phyloP scores from a whole-genome alignment of 2,113 vertebrate species.

The Toxostoma redivivum region DNA sequence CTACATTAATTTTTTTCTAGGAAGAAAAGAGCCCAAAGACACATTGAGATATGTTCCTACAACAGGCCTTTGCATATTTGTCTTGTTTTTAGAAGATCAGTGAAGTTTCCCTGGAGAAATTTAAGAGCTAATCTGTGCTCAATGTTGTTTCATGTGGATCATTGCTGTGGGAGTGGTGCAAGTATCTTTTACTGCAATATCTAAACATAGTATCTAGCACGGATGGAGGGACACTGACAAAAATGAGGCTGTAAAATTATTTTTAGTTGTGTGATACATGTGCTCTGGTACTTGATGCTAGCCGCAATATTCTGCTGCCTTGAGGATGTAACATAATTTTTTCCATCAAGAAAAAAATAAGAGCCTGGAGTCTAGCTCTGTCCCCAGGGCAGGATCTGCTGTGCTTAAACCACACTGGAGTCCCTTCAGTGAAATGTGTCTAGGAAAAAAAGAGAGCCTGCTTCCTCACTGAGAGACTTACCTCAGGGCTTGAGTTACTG shows the following conservation, averaged over 20 bases:
- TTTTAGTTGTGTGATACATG: neutral
- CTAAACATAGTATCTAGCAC: neutral
- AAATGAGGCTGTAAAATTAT: conserved; percentile 13
- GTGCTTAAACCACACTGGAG: neutral
- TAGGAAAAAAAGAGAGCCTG: neutral
- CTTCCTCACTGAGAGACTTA: neutral
- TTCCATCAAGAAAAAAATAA: neutral
- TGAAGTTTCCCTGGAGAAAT: neutral
- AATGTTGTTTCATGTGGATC: neutral
- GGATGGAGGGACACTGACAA: neutral
- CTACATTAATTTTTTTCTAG: neutral
- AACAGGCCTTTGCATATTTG: neutral
- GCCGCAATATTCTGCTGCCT: neutral
- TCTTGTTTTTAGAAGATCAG: neutral
- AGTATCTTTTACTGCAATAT: neutral
- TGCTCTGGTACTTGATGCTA: neutral
- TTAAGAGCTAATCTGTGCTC: neutral
- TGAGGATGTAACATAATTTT: neutral
- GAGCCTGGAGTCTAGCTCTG: neutral
- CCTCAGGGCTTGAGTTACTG: neutral
- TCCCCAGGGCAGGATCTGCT: neutral
- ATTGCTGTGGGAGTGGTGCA: neutral
- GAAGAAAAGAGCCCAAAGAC: neutral
- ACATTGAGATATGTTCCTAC: neutral
- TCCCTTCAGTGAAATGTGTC: neutral